Conservation (phyloP, 2,113 vertebrate genomes). For the Brienomyrus brachyistius region DNA sequence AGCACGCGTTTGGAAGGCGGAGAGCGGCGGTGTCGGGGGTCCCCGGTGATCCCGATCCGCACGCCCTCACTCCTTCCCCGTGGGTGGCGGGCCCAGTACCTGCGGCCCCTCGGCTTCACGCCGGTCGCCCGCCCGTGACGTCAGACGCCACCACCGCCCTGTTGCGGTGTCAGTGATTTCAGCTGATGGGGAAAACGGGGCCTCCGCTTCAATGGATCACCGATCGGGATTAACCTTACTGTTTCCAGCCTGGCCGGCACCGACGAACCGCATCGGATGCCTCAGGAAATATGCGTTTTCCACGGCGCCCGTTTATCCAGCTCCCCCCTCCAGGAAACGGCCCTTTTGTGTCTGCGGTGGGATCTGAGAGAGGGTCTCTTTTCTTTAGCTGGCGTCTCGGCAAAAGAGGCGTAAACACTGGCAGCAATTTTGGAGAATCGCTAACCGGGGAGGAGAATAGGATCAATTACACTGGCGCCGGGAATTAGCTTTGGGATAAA, state of each 20-base stretch:
- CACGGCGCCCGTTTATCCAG: background rate
- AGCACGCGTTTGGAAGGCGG: background rate
- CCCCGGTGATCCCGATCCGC: background rate
- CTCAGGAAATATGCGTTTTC: slow-evolving; percentile 19
- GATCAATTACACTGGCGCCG: background rate
- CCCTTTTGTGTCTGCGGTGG: slow-evolving; percentile 29
- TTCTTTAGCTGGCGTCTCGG: background rate
- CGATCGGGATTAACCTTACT: background rate
- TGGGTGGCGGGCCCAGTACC: slow-evolving; percentile 43
- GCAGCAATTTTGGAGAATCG: background rate
- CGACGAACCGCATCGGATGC: background rate
- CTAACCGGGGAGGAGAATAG: background rate
- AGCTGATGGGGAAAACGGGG: slow-evolving; percentile 47
- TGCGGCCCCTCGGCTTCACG: slow-evolving; percentile 48
- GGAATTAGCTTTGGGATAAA: slow-evolving; percentile 9
- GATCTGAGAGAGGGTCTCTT: slow-evolving; percentile 8
- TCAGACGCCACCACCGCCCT: slow-evolving; percentile 62
- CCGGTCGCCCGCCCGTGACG: slow-evolving; percentile 49
- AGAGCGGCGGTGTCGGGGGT: background rate
- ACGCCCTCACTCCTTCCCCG: background rate
- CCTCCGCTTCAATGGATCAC: slow-evolving; percentile 38
- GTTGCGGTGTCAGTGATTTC: slow-evolving; percentile 50
- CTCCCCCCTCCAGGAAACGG: background rate
- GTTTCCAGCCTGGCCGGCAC: background rate
- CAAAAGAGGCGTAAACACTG: background rate